Evolutionary conservation across 1,140 invertebrate genomes (phyloP).

Genomic region (Caenorhabditis elegans): DNA sequence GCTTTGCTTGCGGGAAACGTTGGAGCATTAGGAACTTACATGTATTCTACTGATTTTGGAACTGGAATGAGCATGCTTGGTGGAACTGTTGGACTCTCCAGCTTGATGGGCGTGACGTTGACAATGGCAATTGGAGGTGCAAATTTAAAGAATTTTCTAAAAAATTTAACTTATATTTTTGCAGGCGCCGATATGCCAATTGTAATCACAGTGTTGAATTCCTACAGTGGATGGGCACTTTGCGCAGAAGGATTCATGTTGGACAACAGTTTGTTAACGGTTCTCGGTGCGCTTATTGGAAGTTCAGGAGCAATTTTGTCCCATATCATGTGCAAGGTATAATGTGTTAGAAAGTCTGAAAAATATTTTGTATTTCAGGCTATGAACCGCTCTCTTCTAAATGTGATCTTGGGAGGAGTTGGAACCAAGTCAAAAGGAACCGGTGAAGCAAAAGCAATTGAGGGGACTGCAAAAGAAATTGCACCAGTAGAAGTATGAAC

Average conservation of each 20-base stretch:
- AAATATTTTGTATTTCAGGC: conserved; percentile 71
- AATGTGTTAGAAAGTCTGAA: background rate
- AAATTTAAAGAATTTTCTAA: background rate
- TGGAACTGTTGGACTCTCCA: conserved; percentile 76
- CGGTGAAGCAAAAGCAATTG: conserved; percentile 73
- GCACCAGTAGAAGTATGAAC: conserved; percentile 71
- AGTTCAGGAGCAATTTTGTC: conserved; percentile 87
- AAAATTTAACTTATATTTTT: conserved; percentile 8
- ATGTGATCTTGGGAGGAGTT: conserved; percentile 85
- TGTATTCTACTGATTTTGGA: conserved; percentile 72
- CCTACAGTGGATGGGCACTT: conserved; percentile 79
- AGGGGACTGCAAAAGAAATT: conserved; percentile 80
- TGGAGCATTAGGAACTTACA: conserved; percentile 75
- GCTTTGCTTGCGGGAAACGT: conserved; percentile 74
- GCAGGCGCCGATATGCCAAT: conserved; percentile 87
- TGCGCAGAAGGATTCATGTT: conserved; percentile 89
- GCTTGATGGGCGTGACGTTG: conserved; percentile 81
- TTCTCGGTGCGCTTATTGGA: conserved; percentile 85
- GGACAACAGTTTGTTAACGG: conserved; percentile 87
- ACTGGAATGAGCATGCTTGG: conserved; percentile 75
- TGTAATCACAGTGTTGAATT: conserved; percentile 87
- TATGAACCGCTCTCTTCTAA: conserved; percentile 85
- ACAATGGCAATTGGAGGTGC: conserved; percentile 87
- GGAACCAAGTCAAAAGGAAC: conserved; percentile 76
- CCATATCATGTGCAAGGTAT: conserved; percentile 87